Base-by-base conservation (phyloP, 2,797 vertebrate species). In the Pagetopsis macropterus region DNA sequence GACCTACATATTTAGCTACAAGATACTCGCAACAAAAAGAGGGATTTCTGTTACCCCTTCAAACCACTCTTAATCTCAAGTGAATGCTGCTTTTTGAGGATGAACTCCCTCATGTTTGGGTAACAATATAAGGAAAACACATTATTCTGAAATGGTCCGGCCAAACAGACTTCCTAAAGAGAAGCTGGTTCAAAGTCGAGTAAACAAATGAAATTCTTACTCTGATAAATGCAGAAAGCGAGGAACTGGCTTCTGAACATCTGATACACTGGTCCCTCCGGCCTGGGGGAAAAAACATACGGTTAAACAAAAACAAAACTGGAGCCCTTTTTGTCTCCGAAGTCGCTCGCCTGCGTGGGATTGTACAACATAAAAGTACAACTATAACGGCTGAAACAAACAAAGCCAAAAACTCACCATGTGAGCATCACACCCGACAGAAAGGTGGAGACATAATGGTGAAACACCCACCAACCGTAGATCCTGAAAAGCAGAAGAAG, bases 401-500 rank as follows among this genome's bases (percentile, higher is more conserved):
- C 48, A 43, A 19, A 63, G 13, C 19, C 23, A 52, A 43, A 45
- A 57, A 92, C 97, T 96, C 89, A 99, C 98, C 98, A 99, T 1
- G 98, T 99, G 76, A 99, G 92, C 98, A 99, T 99, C 7, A 99
- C 97, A 14, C 98, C 98, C 7, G 97, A 99, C 72, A 99, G 95
- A 88, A 99, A 99, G 0, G 98, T 98, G 63, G 98, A 99, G 7
- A 99, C 96, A 0, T 99, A 99, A 88, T 99, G 98, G 87, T 99
- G 98, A 59, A 94, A 98, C 72, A 99, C 98, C 98, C 98, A 99
- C 98, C 98, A 99, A 67, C 98, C 98, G 95, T 99, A 99, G 87
- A 99, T 99, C 88, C 98, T 95, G 69, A 73, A 68, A 61, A 49
- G 13, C 2, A 60, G 0, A 46, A 60, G 0, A 46, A 71, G 17